A percentile compares a stretch with the other conserved stretches of the same genome.
Evolutionary conservation across 2,797 vertebrate species (phyloP).

Genomic region (Bovichtus variegatus): DNA sequence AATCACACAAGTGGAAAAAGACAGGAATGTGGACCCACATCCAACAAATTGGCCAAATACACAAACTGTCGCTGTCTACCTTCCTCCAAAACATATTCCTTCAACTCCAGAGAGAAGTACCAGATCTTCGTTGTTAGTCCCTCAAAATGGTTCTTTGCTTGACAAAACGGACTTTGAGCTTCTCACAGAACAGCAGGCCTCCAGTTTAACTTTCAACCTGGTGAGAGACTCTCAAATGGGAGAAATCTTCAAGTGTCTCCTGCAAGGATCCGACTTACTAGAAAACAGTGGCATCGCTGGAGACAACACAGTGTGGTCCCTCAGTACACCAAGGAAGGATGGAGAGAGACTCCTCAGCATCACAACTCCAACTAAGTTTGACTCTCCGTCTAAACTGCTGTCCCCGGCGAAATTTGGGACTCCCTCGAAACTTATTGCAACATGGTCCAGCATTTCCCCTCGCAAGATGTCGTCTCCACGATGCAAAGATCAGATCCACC

Average conservation of each 20-base stretch:
- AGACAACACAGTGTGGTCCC: constrained; percentile 78
- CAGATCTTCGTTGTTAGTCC: constrained; percentile 55
- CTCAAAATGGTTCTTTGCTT: constrained; percentile 73
- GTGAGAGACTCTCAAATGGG: constrained; percentile 98
- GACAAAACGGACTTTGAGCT: constrained; percentile 92
- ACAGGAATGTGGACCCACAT: constrained; percentile 9
- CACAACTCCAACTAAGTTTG: constrained; percentile 82
- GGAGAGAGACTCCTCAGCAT: constrained; percentile 77
- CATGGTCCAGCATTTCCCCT: constrained; percentile 88
- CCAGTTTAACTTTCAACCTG: constrained; percentile 95
- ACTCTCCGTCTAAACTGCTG: constrained; percentile 84
- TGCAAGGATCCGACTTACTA: constrained; percentile 93
- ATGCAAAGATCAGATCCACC: constrained; percentile 78
- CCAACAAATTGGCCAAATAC: constrained; percentile 11
- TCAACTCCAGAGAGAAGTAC: constrained; percentile 66
- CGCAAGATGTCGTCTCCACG: constrained; percentile 81
- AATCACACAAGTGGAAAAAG: constrained; percentile 66
- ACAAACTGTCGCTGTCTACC: constrained; percentile 14
- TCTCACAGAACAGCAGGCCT: constrained; percentile 93
- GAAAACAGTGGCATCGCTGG: constrained; percentile 78
- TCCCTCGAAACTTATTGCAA: constrained; percentile 83
- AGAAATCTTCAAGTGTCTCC: constrained; percentile 96
- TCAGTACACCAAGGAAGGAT: constrained; percentile 83
- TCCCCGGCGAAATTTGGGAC: constrained; percentile 78
- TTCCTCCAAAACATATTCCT: constrained; percentile 38